Conservation (phyloP, 2,113 vertebrate species). For the Benitochromis conjunctus region DNA sequence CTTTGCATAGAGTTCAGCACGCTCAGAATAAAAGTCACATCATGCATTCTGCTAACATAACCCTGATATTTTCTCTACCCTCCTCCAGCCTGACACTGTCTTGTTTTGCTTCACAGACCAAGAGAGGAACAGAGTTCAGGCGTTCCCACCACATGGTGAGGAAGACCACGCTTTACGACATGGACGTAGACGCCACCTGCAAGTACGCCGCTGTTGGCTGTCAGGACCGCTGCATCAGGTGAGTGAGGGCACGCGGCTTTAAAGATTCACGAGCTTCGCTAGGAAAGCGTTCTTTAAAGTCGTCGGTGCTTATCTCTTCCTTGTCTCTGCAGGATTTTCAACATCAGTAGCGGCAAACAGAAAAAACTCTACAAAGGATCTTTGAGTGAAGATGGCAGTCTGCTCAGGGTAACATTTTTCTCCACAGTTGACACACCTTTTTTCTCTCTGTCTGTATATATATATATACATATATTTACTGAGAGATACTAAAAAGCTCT, state of each 20-base stretch:
- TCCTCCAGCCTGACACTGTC: neutral
- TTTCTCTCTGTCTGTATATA: neutral
- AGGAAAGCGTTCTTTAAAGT: neutral
- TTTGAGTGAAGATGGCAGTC: conserved; percentile 89
- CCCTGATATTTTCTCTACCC: rapidly evolving
- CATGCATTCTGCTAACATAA: neutral
- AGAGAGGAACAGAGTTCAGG: conserved; percentile 84
- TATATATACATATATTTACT: rapidly evolving
- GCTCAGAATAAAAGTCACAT: neutral
- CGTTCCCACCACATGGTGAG: conserved; percentile 89
- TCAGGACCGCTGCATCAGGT: conserved; percentile 94
- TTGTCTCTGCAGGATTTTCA: conserved; percentile 83
- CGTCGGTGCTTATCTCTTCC: neutral
- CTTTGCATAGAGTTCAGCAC: neutral
- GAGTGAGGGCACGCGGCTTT: neutral
- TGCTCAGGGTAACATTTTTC: conserved; percentile 81
- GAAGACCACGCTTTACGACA: conserved; percentile 92
- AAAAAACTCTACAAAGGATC: conserved; percentile 95
- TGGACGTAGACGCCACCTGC: conserved; percentile 89
- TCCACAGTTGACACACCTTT: neutral
- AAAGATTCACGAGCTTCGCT: neutral
- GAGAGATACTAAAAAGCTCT: neutral
- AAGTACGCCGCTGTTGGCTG: conserved; percentile 93
- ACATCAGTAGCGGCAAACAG: conserved; percentile 95
- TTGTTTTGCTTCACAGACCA: conserved; percentile 66